phyloP scores from a whole-genome alignment of 1,140 invertebrate species.

The Metaphire vulgaris region DNA sequence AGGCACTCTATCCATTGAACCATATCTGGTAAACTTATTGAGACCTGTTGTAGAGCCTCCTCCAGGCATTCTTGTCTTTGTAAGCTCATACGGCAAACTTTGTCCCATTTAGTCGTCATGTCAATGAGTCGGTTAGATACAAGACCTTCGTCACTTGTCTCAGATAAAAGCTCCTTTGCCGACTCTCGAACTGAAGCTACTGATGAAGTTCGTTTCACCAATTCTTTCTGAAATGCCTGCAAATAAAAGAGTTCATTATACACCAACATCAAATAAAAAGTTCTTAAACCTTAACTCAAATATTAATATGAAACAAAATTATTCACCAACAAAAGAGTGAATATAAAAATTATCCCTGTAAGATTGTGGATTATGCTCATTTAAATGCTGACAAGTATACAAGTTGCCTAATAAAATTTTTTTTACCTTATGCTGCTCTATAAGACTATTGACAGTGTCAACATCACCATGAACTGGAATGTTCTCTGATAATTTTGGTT shows the following conservation, averaged over 20 bases:
- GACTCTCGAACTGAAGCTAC: constrained; percentile 83
- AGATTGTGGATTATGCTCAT: too few relatives aligned
- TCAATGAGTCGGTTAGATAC: constrained; percentile 71
- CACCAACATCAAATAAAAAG: too few relatives aligned
- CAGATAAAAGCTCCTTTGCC: constrained; percentile 76
- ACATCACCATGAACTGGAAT: constrained; percentile 86
- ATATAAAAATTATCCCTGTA: neutral
- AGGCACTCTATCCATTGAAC: neutral
- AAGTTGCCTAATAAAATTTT: neutral
- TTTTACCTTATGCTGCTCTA: constrained; percentile 78
- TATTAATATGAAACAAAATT: too few relatives aligned
- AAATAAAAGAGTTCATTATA: too few relatives aligned
- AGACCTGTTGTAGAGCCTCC: constrained; percentile 65
- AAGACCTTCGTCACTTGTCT: constrained; percentile 71
- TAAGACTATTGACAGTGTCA: constrained; percentile 85
- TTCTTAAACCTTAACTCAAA: too few relatives aligned
- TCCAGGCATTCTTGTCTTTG: constrained; percentile 72
- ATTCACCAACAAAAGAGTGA: neutral
- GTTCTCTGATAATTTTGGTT: constrained; percentile 68
- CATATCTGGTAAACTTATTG: constrained; percentile 1
- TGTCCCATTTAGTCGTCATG: constrained; percentile 76
- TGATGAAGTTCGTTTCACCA: constrained; percentile 75
- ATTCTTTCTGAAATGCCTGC: constrained; percentile 79
- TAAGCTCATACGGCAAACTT: constrained; percentile 68
- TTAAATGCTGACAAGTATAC: neutral